Conservation (phyloP, 2,113 vertebrate genomes). For the Sapayoa aenigma region DNA sequence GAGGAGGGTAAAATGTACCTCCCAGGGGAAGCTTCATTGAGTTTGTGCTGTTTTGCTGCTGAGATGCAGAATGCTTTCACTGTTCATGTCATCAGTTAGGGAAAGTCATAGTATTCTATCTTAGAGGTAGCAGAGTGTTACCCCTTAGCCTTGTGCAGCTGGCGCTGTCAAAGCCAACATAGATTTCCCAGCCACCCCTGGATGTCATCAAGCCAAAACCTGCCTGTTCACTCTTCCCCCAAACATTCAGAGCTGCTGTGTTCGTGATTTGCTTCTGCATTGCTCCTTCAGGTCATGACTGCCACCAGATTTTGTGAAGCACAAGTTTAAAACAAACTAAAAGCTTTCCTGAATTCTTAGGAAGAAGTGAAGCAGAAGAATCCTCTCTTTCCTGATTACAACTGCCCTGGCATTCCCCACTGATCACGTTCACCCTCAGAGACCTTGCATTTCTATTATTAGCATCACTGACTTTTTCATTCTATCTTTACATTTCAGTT, state of each 20-base stretch:
- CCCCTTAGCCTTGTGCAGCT: background rate
- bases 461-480: background rate
- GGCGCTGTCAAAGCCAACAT: background rate
- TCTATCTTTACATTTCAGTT: conserved; percentile 4
- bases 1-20: background rate
- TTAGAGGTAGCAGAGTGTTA: background rate
- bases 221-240: background rate
- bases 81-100: background rate
- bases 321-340: background rate
- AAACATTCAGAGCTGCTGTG: background rate
- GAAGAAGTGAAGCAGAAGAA: background rate
- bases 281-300: background rate
- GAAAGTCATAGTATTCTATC: background rate
- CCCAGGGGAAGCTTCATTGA: fast-evolving
- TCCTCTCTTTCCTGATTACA: background rate
- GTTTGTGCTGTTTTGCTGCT: background rate
- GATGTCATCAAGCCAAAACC: background rate
- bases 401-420: background rate
- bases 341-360: background rate
- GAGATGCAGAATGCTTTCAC: background rate
- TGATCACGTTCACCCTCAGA: background rate
- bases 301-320: background rate
- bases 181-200: background rate
- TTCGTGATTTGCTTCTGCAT: background rate
- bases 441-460: conserved; percentile 14